phyloP scores from a whole-genome alignment of 92 coral and sea anemone species.

The Micromussa lordhowensis region DNA sequence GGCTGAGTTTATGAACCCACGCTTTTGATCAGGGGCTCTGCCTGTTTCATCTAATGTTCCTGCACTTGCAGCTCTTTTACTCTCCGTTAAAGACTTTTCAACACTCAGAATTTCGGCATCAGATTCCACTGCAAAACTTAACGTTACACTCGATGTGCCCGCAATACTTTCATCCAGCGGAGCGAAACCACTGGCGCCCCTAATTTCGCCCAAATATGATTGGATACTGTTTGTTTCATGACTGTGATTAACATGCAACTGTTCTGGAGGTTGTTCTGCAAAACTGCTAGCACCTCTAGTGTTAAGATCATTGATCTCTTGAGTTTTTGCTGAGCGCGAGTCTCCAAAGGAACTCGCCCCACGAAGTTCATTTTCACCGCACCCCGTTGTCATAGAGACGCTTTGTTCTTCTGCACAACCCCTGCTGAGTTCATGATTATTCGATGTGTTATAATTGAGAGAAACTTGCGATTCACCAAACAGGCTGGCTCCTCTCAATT shows the following conservation, averaged over 20 bases:
- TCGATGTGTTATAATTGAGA: not conserved
- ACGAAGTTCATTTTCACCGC: not conserved
- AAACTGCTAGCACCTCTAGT: conserved; percentile 78
- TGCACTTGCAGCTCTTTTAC: not conserved
- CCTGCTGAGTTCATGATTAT: not conserved
- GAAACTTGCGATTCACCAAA: conserved; percentile 22
- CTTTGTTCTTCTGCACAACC: not conserved
- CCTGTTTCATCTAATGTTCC: not conserved
- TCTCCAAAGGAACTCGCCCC: conserved; percentile 44
- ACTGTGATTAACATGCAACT: not conserved
- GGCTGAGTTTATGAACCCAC: not conserved
- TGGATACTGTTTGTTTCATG: not conserved
- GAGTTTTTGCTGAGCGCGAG: not conserved
- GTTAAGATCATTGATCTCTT: not conserved
- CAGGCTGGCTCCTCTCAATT: conserved; percentile 47
- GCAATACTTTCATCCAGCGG: conserved; percentile 40
- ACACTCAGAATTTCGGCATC: conserved; percentile 41
- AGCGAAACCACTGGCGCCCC: conserved; percentile 52
- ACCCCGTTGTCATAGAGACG: not conserved
- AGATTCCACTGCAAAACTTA: conserved; percentile 79
- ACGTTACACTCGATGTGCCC: conserved; percentile 78
- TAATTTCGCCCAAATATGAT: not conserved
- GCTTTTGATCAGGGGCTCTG: not conserved
- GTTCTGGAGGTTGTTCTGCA: not conserved
- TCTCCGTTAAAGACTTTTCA: not conserved